Conservation (phyloP, 2,888 invertebrate species). For the Thelaira solivaga region DNA sequence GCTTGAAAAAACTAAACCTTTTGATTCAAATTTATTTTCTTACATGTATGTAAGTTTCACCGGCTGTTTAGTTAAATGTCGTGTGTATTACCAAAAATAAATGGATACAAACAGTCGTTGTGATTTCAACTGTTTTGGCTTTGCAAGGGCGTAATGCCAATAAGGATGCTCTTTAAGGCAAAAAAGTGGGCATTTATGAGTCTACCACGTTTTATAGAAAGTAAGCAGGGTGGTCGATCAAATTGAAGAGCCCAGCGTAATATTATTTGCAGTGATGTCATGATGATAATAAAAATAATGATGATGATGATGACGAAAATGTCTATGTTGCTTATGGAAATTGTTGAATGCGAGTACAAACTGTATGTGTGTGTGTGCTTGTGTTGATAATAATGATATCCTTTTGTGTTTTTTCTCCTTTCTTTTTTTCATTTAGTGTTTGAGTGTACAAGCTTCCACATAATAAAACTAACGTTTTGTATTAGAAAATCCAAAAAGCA, state of each 20-base stretch:
- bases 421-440: not conserved
- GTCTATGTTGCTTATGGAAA: constrained; percentile 15
- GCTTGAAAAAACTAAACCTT: too few relatives aligned
- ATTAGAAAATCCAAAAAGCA: constrained; percentile 47
- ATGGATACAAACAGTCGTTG: constrained; percentile 44
- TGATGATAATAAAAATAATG: constrained; percentile 1
- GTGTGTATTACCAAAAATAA: constrained; percentile 36
- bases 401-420: not conserved
- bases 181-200: constrained; percentile 3
- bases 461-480: constrained; percentile 58
- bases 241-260: not conserved
- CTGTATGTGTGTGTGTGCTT: too few relatives aligned
- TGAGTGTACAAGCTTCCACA: constrained; percentile 29
- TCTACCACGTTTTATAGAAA: not conserved
- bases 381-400: constrained; percentile 45
- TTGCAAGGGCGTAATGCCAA: constrained; percentile 59
- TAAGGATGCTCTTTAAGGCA: constrained; percentile 53
- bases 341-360: constrained; percentile 10
- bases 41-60: not conserved
- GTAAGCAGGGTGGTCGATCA: constrained; percentile 2
- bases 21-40: not conserved
- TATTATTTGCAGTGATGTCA: not conserved
- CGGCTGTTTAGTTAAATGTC: constrained; percentile 34
- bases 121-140: constrained; percentile 57
- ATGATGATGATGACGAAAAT: constrained; percentile 19